Evolutionary conservation across 2,888 invertebrate genomes (phyloP).

Genomic region (Teleogryllus oceanicus): DNA sequence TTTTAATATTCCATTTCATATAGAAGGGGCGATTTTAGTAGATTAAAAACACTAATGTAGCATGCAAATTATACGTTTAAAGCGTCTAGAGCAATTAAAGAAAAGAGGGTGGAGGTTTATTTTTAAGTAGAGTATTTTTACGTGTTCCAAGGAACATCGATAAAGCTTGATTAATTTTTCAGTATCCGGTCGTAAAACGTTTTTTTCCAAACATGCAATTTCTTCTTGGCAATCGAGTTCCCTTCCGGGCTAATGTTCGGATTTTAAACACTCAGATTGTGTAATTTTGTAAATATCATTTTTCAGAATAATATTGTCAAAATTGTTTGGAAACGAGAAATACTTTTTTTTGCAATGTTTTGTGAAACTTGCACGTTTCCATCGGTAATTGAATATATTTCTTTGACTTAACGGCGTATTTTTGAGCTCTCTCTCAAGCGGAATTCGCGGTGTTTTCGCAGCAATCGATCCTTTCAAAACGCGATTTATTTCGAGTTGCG

Average conservation of each 20-base stretch:
- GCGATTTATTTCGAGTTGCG: conserved; percentile 18
- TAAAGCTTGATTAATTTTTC: no score
- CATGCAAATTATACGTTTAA: background rate
- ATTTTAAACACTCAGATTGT: no score
- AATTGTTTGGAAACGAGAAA: no score
- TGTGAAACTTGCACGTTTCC: no score
- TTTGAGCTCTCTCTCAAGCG: background rate
- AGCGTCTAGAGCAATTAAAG: conserved; percentile 18
- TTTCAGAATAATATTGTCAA: no score
- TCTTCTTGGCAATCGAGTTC: no score
- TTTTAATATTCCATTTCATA: background rate
- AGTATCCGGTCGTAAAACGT: no score
- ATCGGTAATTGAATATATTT: no score
- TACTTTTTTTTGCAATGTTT: no score
- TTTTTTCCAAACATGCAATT: no score
- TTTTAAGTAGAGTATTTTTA: background rate
- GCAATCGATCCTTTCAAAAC: conserved; percentile 18
- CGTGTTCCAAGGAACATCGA: background rate
- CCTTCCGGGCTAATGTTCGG: no score
- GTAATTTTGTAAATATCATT: no score
- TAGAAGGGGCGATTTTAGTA: background rate
- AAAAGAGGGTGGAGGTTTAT: conserved; percentile 1
- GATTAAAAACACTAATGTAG: background rate
- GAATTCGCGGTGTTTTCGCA: conserved; percentile 5
- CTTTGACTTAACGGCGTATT: background rate